Evolutionary conservation across 2,797 vertebrate genomes (phyloP).

Genomic region (Huso huso): DNA sequence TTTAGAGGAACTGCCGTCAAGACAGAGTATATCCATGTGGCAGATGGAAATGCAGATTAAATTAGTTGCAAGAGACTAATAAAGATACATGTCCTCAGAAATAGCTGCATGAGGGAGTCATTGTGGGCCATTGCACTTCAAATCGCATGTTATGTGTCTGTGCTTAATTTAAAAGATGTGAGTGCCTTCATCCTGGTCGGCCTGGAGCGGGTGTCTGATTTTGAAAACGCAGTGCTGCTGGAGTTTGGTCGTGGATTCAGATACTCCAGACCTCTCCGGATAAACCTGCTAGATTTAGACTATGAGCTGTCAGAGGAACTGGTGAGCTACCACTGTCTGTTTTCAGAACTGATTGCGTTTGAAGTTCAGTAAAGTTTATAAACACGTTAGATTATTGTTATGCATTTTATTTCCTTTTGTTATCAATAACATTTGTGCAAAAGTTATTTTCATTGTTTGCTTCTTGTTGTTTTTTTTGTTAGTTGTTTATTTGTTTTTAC

Average conservation of each 20-base stretch:
- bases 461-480: no score
- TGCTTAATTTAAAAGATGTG: slow-evolving; percentile 54
- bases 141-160: not conserved
- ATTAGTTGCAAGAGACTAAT: no score
- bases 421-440: no score
- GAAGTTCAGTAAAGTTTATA: not conserved
- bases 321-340: slow-evolving; percentile 55
- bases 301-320: slow-evolving; percentile 87
- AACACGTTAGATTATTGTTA: not conserved
- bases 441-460: no score
- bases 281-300: slow-evolving; percentile 84
- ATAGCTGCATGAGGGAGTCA: no score
- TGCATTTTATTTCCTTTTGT: no score
- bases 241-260: slow-evolving; percentile 91
- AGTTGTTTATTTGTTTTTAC: no score
- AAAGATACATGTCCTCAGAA: no score
- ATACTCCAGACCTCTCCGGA: slow-evolving; percentile 74
- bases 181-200: slow-evolving; percentile 79
- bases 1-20: no score
- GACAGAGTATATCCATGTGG: no score
- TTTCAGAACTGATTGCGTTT: not conserved
- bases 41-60: no score
- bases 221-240: slow-evolving; percentile 68
- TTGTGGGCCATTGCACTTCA: no score
- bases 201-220: slow-evolving; percentile 62